phyloP scores from a whole-genome alignment of 1,140 invertebrate genomes.

The Zaprionus ghesquierei region DNA sequence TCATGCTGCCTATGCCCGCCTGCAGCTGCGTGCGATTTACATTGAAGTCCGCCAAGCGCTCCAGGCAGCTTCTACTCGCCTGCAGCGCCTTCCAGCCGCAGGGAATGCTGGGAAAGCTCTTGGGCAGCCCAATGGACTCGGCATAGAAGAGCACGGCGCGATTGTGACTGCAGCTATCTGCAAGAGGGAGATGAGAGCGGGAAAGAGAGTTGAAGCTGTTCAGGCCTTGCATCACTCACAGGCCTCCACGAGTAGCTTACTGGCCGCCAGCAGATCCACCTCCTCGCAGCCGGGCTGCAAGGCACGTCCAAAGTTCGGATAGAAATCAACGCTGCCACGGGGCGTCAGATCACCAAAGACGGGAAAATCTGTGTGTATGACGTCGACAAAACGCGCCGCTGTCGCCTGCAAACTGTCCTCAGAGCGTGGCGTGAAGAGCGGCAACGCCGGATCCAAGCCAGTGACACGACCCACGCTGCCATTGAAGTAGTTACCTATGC shows the following conservation, averaged over 20 bases:
- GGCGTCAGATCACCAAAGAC: slow-evolving; percentile 84
- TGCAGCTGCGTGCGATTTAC: slow-evolving; percentile 7
- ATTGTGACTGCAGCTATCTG: slow-evolving; percentile 80
- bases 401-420: slow-evolving; percentile 82
- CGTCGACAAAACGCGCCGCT: slow-evolving; percentile 84
- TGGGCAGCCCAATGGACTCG: slow-evolving; percentile 63
- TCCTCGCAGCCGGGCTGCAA: slow-evolving; percentile 87
- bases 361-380: slow-evolving; percentile 85
- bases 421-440: slow-evolving; percentile 84
- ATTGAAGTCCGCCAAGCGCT: not conserved
- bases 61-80: slow-evolving; percentile 27
- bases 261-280: slow-evolving; percentile 66
- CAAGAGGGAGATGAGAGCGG: not conserved
- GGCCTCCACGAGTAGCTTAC: slow-evolving; percentile 70
- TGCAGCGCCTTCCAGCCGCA: slow-evolving; percentile 53
- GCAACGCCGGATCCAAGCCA: slow-evolving; percentile 86
- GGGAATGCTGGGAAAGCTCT: slow-evolving; percentile 59
- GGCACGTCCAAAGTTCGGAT: slow-evolving; percentile 85
- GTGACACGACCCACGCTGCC: slow-evolving; percentile 83
- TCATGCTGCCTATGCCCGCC: slow-evolving; percentile 1
- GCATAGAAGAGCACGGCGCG: slow-evolving; percentile 72
- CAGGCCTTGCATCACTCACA: slow-evolving; percentile 41
- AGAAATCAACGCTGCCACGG: slow-evolving; percentile 86
- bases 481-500: slow-evolving; percentile 84
- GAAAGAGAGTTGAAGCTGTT: not conserved